These are phyloP conservation scores for Accipiter cooperii DNA, from an alignment of 2,113 vertebrate genomes.

Conservation along the genomic window DNA sequence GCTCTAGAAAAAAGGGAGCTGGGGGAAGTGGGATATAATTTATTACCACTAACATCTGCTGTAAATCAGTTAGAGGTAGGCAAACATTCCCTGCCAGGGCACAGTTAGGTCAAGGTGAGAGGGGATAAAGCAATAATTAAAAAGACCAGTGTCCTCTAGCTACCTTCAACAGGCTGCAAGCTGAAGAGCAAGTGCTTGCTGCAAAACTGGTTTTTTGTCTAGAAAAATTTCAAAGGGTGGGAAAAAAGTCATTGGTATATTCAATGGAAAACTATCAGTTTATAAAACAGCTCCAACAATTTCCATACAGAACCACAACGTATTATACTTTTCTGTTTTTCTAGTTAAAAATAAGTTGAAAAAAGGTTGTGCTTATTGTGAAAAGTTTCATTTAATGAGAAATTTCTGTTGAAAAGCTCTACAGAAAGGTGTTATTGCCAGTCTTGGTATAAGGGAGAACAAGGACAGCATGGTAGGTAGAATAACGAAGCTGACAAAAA, in stretches of 20 bases:
- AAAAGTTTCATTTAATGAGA: background rate
- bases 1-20: background rate
- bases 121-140: conserved; percentile 51
- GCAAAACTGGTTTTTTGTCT: background rate
- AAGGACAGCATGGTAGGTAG: background rate
- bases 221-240: background rate
- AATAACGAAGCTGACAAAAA: background rate
- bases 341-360: background rate
- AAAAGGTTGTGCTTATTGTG: background rate
- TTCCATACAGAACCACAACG: background rate
- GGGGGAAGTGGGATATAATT: conserved; percentile 47
- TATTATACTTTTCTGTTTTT: background rate
- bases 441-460: background rate
- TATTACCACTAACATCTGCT: conserved; percentile 60
- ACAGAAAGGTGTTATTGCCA: background rate
- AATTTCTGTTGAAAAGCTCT: background rate
- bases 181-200: background rate
- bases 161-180: background rate
- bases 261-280: background rate
- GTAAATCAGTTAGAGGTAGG: conserved; percentile 57
- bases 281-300: background rate
- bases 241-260: rapidly evolving
- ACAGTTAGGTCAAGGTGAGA: conserved; percentile 57
- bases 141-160: background rate
- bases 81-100: conserved; percentile 51